Conservation (phyloP, 2,888 invertebrate species). For the Ditylenchus weischeri region DNA sequence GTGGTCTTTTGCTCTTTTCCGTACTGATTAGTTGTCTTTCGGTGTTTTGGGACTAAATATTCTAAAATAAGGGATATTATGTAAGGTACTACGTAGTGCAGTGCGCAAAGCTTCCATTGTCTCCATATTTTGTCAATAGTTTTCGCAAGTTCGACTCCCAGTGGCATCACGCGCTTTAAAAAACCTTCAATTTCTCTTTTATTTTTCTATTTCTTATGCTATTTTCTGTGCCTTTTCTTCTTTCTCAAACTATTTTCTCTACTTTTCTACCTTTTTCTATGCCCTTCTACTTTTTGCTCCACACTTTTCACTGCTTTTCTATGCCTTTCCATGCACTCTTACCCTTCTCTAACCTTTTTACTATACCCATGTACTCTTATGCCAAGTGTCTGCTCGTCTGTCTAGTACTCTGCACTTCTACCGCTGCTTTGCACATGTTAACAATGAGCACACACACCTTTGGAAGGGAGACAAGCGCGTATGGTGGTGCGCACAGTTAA, state of each 20-base stretch:
- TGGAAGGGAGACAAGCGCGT: too few relatives aligned
- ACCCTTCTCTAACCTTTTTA: neutral
- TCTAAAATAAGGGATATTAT: too few relatives aligned
- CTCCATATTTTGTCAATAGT: too few relatives aligned
- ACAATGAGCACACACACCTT: constrained; percentile 8
- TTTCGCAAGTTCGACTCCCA: too few relatives aligned
- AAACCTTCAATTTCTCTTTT: too few relatives aligned
- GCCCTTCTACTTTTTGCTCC: neutral
- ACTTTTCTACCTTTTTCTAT: neutral
- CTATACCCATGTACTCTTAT: neutral
- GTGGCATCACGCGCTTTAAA: too few relatives aligned
- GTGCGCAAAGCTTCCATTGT: too few relatives aligned
- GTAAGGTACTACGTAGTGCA: too few relatives aligned
- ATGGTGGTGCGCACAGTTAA: neutral
- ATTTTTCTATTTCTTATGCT: too few relatives aligned
- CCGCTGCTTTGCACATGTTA: constrained; percentile 11
- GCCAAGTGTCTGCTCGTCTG: neutral
- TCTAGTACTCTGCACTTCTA: neutral
- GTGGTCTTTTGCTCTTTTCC: too few relatives aligned
- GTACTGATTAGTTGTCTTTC: too few relatives aligned
- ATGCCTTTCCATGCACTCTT: neutral
- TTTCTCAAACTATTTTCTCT: neutral
- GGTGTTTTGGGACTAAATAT: too few relatives aligned
- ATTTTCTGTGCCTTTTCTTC: neutral
- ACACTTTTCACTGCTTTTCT: neutral